Evolutionary conservation across 2,797 vertebrate species (phyloP), one percentile per base, ranked within the genome.

Genomic region (Holocentrus rufus): DNA sequence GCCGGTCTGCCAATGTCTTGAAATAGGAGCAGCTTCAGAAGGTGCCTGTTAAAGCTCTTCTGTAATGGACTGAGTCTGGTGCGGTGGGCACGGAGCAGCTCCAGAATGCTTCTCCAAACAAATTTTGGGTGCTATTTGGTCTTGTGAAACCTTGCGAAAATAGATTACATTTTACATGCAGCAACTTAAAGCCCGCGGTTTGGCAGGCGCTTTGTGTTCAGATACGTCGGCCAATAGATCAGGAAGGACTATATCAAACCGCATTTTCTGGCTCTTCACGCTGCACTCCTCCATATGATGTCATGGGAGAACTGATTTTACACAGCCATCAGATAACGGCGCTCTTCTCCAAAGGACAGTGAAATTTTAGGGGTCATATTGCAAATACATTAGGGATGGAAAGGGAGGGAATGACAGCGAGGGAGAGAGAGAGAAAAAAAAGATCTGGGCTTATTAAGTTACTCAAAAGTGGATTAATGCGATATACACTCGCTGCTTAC

Each of bases 41-140:
- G 74, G 74, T 65, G 80, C 77, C 89, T 89, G 86, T 63, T 88
- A 84, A 87, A 90, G 55, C 80, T 83, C 81, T 85, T 72, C 56
- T 47, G 65, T n/a, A 25, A 73, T 56, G 60, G 61, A 68, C 56
- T 23, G 31, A 55, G 76, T 70, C 67, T 74, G 76, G 58, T 76
- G 67, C 67, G 77, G 78, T 74, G 72, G 81, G 76, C 70, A 62
- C 60, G 36, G 59, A 77, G 77, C 36, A 69, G 82, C 78, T 87
- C 65, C 76, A 65, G 9, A 14, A 44, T 57, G 70, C 80, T 79
- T 83, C 74, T 86, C 69, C 84, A 84, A 85, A 82, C 77, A 64
- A 4, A 55, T 76, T 77, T 84, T 82, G 81, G 83, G 66, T 82
- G 86, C 80, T 52, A 78, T 77, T 78, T 30, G 18, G 66, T 79